phyloP scores from a whole-genome alignment of 1,140 invertebrate genomes.

The Sesamia nonagrioides region DNA sequence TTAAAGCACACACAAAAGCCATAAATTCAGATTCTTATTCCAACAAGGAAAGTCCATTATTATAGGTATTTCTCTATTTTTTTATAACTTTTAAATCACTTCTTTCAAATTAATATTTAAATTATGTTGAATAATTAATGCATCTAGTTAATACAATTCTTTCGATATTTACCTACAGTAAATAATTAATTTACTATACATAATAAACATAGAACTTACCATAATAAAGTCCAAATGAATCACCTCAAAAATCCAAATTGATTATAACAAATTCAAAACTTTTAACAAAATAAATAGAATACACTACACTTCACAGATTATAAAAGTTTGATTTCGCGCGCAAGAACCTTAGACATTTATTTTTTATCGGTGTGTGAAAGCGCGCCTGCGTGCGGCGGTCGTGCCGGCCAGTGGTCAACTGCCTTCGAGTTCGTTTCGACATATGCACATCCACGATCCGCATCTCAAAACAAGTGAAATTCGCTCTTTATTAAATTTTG shows the following conservation, averaged over 20 bases:
- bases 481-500: conserved; percentile 37
- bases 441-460: conserved; percentile 28
- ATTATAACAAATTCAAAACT: conserved; percentile 40
- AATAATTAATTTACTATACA: not conserved
- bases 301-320: conserved; percentile 67
- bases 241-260: conserved; percentile 55
- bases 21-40: no score
- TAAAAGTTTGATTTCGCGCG: conserved; percentile 67
- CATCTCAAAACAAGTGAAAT: conserved; percentile 49
- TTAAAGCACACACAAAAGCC: not conserved
- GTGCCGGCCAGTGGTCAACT: conserved; percentile 84
- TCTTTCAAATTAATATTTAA: no score
- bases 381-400: conserved; percentile 67
- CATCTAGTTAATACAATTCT: no score
- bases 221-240: conserved; percentile 59
- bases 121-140: no score
- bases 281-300: conserved; percentile 27
- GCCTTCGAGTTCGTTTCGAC: conserved; percentile 37
- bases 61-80: no score
- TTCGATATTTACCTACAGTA: no score
- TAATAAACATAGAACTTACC: conserved; percentile 53
- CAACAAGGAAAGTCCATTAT: no score
- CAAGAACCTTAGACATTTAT: conserved; percentile 64
- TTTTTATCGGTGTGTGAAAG: conserved; percentile 59
- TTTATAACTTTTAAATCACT: no score